Evolutionary conservation across 2,888 invertebrate genomes (phyloP), one percentile per base, ranked within the genome.

Genomic region (Drosophila anomelani): DNA sequence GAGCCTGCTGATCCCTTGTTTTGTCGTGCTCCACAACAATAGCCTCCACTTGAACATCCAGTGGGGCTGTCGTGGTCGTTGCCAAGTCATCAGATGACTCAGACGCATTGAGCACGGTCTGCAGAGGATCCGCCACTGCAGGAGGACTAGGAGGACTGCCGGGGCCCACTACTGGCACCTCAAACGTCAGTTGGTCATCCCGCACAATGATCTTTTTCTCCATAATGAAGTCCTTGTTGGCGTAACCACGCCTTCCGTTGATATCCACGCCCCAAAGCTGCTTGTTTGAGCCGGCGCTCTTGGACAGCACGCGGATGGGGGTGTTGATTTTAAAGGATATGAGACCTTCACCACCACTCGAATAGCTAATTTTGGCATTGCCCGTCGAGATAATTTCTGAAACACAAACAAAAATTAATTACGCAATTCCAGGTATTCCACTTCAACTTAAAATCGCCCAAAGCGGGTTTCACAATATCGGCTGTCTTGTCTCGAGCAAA

Each of bases 241-340:
- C 94, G 91, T 95, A 96, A 29, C 97, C 97, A 68, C 94, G 91
- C 87, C 94, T 94, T 36, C 95, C 96, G 76, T 94, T 93, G 51
- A 96, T 95, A 92, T 94, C 94, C 49, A 94, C 95, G 76, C 95
- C 96, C 96, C 96, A 96, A 4, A 90, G 57, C 1, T 78, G 47
- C 55, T 95, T 91, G 32, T 92, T 92, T 55, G 20, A 80, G 4
- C 95, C 96, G 86, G 95, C 95, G 80, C 95, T 94, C 92, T 96
- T 96, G 91, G 96, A 96, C 85, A 93, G 95, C 75, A 97, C 93
- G 53, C 92, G 93, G 12, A 95, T 94, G 0, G 94, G 92, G 9
- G 92, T 87, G 86, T 95, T 95, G 5, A 88, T 89, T 26, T 91
- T 92, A 91, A 95, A 96, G 10, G 96, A 94, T 68, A 96, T 92